phyloP scores from a whole-genome alignment of 2,797 vertebrate species.

The Antrozous pallidus region DNA sequence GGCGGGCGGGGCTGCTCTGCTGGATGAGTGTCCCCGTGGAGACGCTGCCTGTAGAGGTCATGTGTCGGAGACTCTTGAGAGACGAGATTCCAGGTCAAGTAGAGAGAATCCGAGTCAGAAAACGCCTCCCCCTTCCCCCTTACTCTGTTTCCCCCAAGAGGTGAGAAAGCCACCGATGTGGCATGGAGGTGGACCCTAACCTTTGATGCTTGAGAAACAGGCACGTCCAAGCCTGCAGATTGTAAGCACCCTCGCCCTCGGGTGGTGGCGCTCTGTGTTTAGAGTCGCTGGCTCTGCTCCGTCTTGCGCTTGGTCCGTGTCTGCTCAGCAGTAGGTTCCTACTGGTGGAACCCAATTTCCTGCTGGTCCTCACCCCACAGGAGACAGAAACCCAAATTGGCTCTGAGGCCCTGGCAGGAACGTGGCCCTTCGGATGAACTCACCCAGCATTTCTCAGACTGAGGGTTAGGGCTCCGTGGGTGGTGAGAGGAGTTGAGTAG shows the following conservation, averaged over 20 bases:
- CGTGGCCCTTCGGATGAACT: not conserved
- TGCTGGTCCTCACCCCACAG: not conserved
- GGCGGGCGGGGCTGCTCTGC: not conserved
- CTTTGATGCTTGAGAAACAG: not conserved
- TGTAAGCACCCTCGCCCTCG: not conserved
- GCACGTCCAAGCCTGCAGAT: not conserved
- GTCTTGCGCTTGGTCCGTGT: accelerated
- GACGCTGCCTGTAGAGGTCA: too few relatives aligned
- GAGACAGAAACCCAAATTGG: not conserved
- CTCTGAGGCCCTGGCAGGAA: not conserved
- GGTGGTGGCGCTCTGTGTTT: not conserved
- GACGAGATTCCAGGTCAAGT: not conserved
- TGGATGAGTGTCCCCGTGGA: not conserved
- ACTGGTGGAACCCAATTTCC: not conserved
- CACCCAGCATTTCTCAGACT: not conserved
- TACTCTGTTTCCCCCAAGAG: not conserved
- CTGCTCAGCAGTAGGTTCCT: not conserved
- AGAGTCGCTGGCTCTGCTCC: not conserved
- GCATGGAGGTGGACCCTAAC: not conserved
- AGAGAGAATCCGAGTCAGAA: not conserved
- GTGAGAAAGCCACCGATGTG: not conserved
- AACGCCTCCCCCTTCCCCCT: too few relatives aligned
- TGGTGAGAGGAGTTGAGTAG: not conserved
- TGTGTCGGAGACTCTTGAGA: not conserved
- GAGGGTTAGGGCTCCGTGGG: not conserved